Evolutionary conservation across 2,113 vertebrate genomes (phyloP), one percentile per base, ranked within the genome.

Genomic region (Coracopsis vasa): DNA sequence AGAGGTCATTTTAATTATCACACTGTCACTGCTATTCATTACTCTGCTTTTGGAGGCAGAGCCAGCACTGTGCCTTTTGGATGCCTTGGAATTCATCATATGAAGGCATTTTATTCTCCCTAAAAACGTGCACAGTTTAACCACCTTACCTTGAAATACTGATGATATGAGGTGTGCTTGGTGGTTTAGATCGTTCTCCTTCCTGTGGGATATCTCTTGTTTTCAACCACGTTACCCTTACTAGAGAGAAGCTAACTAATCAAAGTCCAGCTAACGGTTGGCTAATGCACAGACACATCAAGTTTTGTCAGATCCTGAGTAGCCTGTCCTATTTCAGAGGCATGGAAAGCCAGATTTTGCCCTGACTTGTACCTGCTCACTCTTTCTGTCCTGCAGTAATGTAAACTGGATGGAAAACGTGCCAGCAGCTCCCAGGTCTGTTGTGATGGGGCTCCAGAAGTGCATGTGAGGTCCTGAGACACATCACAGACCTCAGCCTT

Each of bases 1-100:
- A 94, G 97, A 98, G 96, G 97, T 97, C 94, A 97, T 97, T 98
- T 98, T 97, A 98, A 98, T 98, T 98, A 98, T 97, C 95, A 90
- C 89, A 87, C 97, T 98, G 96, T 97, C 95, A 92, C 35, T 93
- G 88, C 95, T 97, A 97, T 91, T 97, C 97, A 97, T 97, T 97
- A 95, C 90, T 94, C 86, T 95, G 91, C 88, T 96, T 96, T 92
- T 77, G 88, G 90, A 97, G 96, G 86, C 94, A 89, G 92, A 95
- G 67, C 78, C 92, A 96, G 91, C 88, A 67, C 51, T 56, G 53
- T 89, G 88, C 95, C 82, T 90, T 80, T 94, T 96, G 81, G 91
- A 96, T 88, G 81, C 74, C 91, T 90, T 96, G 69, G 86, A 94
- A 97, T 97, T 97, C 91, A 97, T 96, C 95, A 88, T 72, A 82